These are phyloP conservation scores for Catonia carolina DNA, from an alignment of 2,888 invertebrate species.

Conservation along the genomic window DNA sequence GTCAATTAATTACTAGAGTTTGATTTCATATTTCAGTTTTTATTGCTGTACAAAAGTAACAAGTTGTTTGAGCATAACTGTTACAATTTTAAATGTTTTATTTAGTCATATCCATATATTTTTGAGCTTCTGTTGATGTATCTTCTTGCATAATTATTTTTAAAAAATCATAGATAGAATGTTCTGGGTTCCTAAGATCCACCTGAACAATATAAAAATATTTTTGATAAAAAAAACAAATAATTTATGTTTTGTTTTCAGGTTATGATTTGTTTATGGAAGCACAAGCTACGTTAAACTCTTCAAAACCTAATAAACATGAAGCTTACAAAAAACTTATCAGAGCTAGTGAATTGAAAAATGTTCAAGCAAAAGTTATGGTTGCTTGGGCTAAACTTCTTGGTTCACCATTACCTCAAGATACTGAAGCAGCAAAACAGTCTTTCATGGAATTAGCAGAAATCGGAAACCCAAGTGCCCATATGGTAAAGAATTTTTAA, in stretches of 20 bases:
- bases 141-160: no score
- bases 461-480: conserved; percentile 77
- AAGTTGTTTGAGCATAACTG: no score
- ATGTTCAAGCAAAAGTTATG: conserved; percentile 71
- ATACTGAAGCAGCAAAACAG: conserved; percentile 64
- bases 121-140: no score
- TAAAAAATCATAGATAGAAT: no score
- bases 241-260: conserved; percentile 20
- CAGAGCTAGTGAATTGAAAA: conserved; percentile 73
- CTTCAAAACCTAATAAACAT: conserved; percentile 62
- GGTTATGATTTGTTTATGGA: conserved; percentile 57
- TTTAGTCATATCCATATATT: no score
- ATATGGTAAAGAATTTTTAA: conserved; percentile 60
- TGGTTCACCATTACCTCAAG: conserved; percentile 70
- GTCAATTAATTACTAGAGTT: no score
- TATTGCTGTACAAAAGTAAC: no score
- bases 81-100: no score
- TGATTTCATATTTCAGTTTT: no score
- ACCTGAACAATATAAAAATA: no score
- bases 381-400: conserved; percentile 84
- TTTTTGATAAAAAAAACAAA: no score
- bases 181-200: no score
- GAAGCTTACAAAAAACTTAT: conserved; percentile 69
- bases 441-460: conserved; percentile 70
- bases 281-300: conserved; percentile 62